Evolutionary conservation across 2,888 invertebrate species (phyloP).

Genomic region (Liodrosophila aerea): DNA sequence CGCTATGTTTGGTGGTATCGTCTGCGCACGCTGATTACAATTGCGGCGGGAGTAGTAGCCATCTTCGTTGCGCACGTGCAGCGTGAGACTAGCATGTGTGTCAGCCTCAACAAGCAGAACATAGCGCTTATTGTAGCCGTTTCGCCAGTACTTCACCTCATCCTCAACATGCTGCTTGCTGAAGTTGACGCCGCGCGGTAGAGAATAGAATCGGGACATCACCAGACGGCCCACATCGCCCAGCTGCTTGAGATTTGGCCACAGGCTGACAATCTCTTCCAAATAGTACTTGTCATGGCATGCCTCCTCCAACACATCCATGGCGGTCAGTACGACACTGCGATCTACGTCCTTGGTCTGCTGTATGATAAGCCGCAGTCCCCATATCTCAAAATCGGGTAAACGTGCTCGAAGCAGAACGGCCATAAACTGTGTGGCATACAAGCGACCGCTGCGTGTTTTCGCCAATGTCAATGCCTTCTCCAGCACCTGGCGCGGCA

Average conservation of each 20-base stretch:
- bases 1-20: conserved; percentile 83
- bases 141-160: conserved; percentile 91
- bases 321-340: conserved; percentile 90
- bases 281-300: conserved; percentile 92
- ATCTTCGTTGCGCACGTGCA: conserved; percentile 91
- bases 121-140: conserved; percentile 90
- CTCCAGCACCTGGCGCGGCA: conserved; percentile 85
- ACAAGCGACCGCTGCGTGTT: conserved; percentile 87
- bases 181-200: conserved; percentile 87
- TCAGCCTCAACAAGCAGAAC: conserved; percentile 94
- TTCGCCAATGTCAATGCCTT: conserved; percentile 81
- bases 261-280: conserved; percentile 89
- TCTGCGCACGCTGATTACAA: conserved; percentile 85
- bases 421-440: conserved; percentile 95
- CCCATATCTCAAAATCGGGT: conserved; percentile 92
- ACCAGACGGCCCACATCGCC: conserved; percentile 91
- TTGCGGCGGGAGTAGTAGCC: conserved; percentile 88
- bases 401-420: conserved; percentile 90
- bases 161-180: conserved; percentile 86
- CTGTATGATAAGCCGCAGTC: conserved; percentile 91
- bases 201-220: conserved; percentile 89
- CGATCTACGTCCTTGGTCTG: conserved; percentile 93
- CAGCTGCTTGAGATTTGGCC: conserved; percentile 87
- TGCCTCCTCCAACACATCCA: conserved; percentile 95
- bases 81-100: conserved; percentile 93